phyloP scores from a whole-genome alignment of 2,888 invertebrate species.

The Machimus rusticus region DNA sequence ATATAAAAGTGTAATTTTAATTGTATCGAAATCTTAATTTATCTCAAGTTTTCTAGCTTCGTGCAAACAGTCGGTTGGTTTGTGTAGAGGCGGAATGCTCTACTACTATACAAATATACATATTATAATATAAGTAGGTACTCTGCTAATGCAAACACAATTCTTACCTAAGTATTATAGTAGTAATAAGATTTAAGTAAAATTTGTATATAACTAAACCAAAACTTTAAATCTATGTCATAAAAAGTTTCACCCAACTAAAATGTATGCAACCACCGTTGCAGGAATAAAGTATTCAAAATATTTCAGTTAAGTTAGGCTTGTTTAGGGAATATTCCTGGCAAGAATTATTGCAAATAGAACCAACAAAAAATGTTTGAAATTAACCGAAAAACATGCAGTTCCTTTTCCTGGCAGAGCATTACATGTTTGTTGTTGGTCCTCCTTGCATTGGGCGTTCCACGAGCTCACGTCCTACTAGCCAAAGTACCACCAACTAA shows the following conservation, averaged over 20 bases:
- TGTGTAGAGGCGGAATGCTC: too few relatives aligned
- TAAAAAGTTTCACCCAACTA: not conserved
- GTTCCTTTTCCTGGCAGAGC: not conserved
- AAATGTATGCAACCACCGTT: not conserved
- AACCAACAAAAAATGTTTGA: not conserved
- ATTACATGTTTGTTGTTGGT: not conserved
- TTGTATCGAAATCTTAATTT: too few relatives aligned
- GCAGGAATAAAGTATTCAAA: not conserved
- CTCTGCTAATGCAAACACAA: too few relatives aligned
- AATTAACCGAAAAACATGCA: not conserved
- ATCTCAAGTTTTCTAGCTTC: too few relatives aligned
- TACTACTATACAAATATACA: too few relatives aligned
- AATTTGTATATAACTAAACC: too few relatives aligned
- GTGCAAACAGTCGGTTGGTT: too few relatives aligned
- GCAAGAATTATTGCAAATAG: not conserved
- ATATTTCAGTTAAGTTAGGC: not conserved
- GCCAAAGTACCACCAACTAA: not conserved
- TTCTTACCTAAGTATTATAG: too few relatives aligned
- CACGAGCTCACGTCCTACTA: not conserved
- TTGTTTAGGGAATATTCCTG: not conserved
- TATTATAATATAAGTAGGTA: too few relatives aligned
- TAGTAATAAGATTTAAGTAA: too few relatives aligned
- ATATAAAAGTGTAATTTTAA: too few relatives aligned
- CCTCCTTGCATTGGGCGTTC: not conserved
- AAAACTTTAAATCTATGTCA: not conserved